phyloP scores from a whole-genome alignment of 2,113 vertebrate genomes.

The Myxocyprinus asiaticus region DNA sequence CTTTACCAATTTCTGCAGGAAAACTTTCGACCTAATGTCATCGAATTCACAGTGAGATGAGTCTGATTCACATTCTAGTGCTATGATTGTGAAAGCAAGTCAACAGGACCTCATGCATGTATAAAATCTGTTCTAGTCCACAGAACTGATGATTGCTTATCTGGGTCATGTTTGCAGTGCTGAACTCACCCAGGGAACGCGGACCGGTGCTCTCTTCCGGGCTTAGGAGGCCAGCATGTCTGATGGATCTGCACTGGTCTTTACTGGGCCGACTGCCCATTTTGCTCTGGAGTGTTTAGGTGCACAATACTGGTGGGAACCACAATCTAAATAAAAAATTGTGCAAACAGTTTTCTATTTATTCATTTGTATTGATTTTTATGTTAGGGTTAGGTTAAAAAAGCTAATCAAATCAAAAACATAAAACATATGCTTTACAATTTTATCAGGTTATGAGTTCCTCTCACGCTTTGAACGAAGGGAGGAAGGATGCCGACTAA shows the following conservation, averaged over 20 bases:
- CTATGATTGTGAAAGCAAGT: not conserved
- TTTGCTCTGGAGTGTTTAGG: slow-evolving; percentile 9
- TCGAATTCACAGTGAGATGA: too few relatives aligned
- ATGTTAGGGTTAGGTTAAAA: too few relatives aligned
- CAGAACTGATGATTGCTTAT: not conserved
- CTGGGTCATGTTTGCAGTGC: not conserved
- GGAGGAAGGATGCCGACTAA: slow-evolving; percentile 47
- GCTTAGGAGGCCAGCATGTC: slow-evolving; percentile 28
- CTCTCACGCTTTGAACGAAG: not conserved
- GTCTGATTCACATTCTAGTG: too few relatives aligned
- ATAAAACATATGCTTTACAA: not conserved
- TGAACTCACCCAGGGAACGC: slow-evolving; percentile 45
- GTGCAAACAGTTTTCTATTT: not conserved
- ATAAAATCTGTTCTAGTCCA: not conserved
- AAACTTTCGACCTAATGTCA: too few relatives aligned
- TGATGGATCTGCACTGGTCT: slow-evolving; percentile 34
- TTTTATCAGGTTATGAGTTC: not conserved
- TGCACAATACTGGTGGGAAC: not conserved
- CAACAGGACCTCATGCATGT: not conserved
- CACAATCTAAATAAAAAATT: not conserved
- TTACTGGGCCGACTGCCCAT: slow-evolving; percentile 63
- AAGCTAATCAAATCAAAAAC: too few relatives aligned
- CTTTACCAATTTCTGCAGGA: too few relatives aligned
- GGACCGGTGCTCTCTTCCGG: slow-evolving; percentile 18
- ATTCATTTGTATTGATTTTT: not conserved